Conservation (phyloP, 2,113 vertebrate genomes). For the Hippolais icterina region DNA sequence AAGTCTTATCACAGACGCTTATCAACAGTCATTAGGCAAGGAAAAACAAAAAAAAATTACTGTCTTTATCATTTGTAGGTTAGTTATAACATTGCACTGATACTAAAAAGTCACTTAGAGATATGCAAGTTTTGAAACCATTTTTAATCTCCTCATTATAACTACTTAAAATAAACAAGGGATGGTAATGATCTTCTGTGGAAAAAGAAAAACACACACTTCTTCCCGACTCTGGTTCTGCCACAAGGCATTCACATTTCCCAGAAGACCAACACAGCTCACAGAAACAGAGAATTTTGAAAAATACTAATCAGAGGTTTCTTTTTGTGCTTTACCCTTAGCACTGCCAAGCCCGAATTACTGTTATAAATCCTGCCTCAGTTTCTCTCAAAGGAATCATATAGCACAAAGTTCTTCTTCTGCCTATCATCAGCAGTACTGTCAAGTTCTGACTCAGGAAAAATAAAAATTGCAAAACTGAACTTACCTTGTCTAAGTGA, state of each 20-base stretch:
- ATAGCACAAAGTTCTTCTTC: neutral
- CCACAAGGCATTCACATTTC: neutral
- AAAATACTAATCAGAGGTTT: neutral
- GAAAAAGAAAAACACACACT: neutral
- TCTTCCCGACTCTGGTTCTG: neutral
- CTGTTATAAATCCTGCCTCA: neutral
- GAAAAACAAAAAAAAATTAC: neutral
- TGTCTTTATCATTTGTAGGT: conserved; percentile 69
- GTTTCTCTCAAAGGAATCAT: neutral
- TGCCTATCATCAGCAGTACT: neutral
- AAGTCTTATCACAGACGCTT: conserved; percentile 68
- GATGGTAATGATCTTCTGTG: conserved; percentile 55
- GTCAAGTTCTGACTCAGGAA: neutral
- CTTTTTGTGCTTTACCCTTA: neutral
- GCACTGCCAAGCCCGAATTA: fast-evolving
- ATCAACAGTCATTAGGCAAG: conserved; percentile 79
- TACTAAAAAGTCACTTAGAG: conserved; percentile 50
- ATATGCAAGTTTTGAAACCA: conserved; percentile 16
- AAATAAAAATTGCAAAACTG: neutral
- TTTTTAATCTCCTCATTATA: conserved; percentile 65
- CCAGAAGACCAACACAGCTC: neutral
- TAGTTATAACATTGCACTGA: conserved; percentile 71
- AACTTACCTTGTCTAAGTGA: neutral
- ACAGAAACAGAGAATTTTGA: neutral
- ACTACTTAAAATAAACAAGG: conserved; percentile 51